These are phyloP conservation scores for Parapsyche elsis DNA, from an alignment of 1,140 invertebrate genomes.

Conservation along the genomic window DNA sequence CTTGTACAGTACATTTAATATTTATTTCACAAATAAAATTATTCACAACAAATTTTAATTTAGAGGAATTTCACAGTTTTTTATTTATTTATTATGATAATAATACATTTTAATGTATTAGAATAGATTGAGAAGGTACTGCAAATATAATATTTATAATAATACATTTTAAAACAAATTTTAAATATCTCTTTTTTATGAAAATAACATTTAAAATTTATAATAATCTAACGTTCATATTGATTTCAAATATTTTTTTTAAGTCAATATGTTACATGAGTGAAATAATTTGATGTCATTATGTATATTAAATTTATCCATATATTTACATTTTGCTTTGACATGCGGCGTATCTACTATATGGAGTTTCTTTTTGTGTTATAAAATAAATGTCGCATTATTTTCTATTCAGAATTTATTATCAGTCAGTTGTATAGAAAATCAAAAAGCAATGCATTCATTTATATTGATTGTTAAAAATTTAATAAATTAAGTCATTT, in stretches of 20 bases:
- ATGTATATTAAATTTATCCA: background rate
- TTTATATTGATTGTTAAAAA: background rate
- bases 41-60: constrained; percentile 1
- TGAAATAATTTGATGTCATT: background rate
- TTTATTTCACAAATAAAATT: constrained; percentile 56
- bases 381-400: background rate
- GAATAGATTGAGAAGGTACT: background rate
- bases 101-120: constrained; percentile 30
- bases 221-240: constrained; percentile 15
- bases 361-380: background rate
- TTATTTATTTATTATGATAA: background rate
- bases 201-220: too few species aligned
- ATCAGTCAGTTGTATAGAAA: constrained; percentile 28
- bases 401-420: constrained; percentile 13
- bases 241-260: constrained; percentile 21
- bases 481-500: background rate
- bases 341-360: background rate
- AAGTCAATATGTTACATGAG: background rate
- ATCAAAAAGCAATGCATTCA: background rate
- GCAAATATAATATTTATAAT: constrained; percentile 17
- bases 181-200: background rate
- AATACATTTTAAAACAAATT: background rate
- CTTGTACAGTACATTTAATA: constrained; percentile 57
- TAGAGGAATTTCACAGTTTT: background rate
- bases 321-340: constrained; percentile 16